Evolutionary conservation across 2,113 vertebrate species (phyloP).

Genomic region (Prochilodus magdalenae): DNA sequence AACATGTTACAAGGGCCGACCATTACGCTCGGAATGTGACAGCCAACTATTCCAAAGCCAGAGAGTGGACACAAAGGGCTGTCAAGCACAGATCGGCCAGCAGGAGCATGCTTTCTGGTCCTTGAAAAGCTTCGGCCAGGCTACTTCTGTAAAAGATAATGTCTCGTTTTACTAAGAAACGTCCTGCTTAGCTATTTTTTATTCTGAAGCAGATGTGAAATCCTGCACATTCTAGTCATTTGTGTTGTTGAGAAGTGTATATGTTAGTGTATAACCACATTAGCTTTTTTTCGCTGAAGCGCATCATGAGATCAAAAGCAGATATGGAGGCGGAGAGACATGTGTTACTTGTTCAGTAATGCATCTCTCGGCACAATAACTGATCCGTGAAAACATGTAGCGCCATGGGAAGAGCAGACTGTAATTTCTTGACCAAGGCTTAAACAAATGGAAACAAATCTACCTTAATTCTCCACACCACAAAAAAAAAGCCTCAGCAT

Average conservation of each 20-base stretch:
- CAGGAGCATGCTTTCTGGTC: slow-evolving; percentile 25
- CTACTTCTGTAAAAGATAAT: slow-evolving; percentile 22
- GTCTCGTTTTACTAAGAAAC: slow-evolving; percentile 37
- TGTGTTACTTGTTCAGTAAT: slow-evolving; percentile 37
- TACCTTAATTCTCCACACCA: slow-evolving; percentile 20
- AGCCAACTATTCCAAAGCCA: slow-evolving; percentile 39
- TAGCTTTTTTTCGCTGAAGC: slow-evolving; percentile 18
- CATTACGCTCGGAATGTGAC: slow-evolving; percentile 49
- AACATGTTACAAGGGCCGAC: slow-evolving; percentile 54
- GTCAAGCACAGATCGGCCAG: slow-evolving; percentile 20
- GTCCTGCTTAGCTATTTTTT: background rate
- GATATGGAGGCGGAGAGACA: slow-evolving; percentile 22
- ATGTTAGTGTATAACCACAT: slow-evolving; percentile 25
- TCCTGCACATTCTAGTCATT: slow-evolving; percentile 2
- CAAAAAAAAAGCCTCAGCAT: background rate
- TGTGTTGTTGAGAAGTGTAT: slow-evolving; percentile 21
- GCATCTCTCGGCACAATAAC: slow-evolving; percentile 29
- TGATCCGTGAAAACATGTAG: slow-evolving; percentile 32
- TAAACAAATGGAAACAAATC: slow-evolving; percentile 32
- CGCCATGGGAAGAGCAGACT: slow-evolving; percentile 17
- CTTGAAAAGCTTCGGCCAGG: slow-evolving; percentile 14
- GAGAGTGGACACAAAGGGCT: slow-evolving; percentile 35
- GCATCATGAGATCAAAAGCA: slow-evolving; percentile 39
- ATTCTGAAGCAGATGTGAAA: background rate
- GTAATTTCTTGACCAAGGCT: slow-evolving; percentile 42